These are phyloP conservation scores for Vidua macroura DNA, from an alignment of 2,113 vertebrate genomes.

Conservation along the genomic window DNA sequence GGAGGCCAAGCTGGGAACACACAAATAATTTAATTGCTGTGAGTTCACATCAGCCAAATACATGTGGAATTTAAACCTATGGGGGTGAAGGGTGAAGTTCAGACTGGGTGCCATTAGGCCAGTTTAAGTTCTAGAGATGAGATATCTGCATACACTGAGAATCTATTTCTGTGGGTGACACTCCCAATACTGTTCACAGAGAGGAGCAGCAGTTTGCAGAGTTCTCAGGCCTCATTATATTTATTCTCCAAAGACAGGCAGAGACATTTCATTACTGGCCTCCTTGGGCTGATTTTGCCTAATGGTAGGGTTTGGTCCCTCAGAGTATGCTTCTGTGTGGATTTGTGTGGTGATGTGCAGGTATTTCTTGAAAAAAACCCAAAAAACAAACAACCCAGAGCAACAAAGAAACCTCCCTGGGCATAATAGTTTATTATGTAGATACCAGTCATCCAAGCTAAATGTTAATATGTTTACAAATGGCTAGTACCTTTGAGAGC, in stretches of 20 bases:
- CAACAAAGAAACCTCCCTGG: background rate
- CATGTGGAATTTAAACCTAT: background rate
- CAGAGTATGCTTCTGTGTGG: background rate
- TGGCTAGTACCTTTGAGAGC: background rate
- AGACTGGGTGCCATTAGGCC: rapidly evolving
- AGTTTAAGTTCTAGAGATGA: background rate
- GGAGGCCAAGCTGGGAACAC: background rate
- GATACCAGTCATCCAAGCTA: background rate
- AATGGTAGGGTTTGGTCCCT: background rate
- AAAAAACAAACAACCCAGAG: background rate
- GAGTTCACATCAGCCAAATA: background rate
- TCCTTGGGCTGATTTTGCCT: conserved; percentile 24
- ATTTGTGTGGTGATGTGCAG: background rate
- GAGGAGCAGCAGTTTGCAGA: conserved; percentile 43
- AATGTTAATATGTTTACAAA: background rate
- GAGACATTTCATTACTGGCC: background rate
- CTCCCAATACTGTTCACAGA: background rate
- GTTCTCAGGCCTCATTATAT: background rate
- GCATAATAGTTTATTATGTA: background rate
- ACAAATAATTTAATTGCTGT: background rate
- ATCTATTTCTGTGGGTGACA: background rate
- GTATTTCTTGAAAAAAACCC: background rate
- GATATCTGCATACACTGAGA: background rate
- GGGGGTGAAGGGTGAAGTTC: background rate
- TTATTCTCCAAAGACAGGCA: background rate